Evolutionary conservation across 2,888 invertebrate genomes (phyloP), one percentile per base, ranked within the genome.

Genomic region (Palloptera scutellata): DNA sequence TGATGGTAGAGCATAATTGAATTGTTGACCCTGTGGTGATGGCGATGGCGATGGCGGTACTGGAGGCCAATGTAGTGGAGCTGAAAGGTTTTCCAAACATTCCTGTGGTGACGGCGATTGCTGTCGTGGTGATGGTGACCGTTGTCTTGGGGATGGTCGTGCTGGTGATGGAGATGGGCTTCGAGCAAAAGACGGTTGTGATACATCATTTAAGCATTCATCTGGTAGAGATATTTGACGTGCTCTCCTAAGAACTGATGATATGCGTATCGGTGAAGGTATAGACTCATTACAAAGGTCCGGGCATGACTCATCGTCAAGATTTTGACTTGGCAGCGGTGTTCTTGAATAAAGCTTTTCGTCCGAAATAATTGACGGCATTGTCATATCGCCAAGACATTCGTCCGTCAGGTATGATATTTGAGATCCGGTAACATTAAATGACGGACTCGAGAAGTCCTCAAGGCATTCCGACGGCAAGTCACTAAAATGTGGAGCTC

Each of bases 381-480:
- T 68, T 48, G 66, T 11, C 68, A 6, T 42, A 63, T 63, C 48
- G 57, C 53, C 11, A 57, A 41, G 10, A 1, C 48, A 63, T 11
- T 59, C 40, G 3, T 9, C 9, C 43, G 64, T n/a, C 58, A 13
- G 1, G n/a, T 48, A 30, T 30, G 15, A 15, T 48, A 11, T n/a
- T 42, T 4, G 61, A 2, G 66, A n/a, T 6, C 43, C 11, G 12
- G 45, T 43, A 13, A 67, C 70, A 15, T 60, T 62, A 61, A 70
- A 72, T 6, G 67, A 48, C 0, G 74, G 74, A 30, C 57, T 55
- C 1, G 61, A 67, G 15, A 64, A 67, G 43, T 69, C 68, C 1
- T 71, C 72, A 2, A 74, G n/a, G 1, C 62, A 59, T 20, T 72
- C 69, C 10, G 61, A 60, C 1, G 71, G 68, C 15, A 71, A 19